Evolutionary conservation across 1,140 invertebrate genomes (phyloP).

Genomic region (Rhynchophorus ferrugineus): DNA sequence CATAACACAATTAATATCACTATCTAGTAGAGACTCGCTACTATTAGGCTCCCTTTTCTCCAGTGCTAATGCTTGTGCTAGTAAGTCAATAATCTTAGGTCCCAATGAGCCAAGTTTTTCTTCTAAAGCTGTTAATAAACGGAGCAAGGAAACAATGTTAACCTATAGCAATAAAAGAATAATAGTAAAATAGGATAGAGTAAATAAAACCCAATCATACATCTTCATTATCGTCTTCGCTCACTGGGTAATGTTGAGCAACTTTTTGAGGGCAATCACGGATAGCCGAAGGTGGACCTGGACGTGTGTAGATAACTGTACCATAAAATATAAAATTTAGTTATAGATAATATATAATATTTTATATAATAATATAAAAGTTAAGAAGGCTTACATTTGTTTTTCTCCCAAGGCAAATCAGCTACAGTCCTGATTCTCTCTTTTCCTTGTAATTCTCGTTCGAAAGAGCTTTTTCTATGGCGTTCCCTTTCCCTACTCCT

Average conservation of each 20-base stretch:
- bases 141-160: conserved; percentile 60
- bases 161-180: conserved; percentile 37
- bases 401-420: conserved; percentile 26
- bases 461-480: conserved; percentile 21
- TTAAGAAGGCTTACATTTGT: conserved; percentile 14
- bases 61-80: conserved; percentile 65
- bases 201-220: too few species aligned
- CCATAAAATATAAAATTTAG: too few species aligned
- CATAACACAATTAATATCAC: conserved; percentile 62
- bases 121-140: conserved; percentile 70
- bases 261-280: too few species aligned
- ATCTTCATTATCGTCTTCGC: too few species aligned
- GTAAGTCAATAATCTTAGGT: conserved; percentile 63
- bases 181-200: too few species aligned
- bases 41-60: conserved; percentile 68
- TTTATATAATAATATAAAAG: too few species aligned
- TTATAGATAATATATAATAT: too few species aligned
- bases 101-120: conserved; percentile 71
- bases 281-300: too few species aligned
- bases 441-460: conserved; percentile 21
- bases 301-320: too few species aligned
- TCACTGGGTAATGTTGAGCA: too few species aligned
- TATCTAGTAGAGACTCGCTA: conserved; percentile 61
- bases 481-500: conserved; percentile 20
- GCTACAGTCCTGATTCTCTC: conserved; percentile 26